Conservation (phyloP, 2,888 invertebrate species). For the Frankliniella fusca region DNA sequence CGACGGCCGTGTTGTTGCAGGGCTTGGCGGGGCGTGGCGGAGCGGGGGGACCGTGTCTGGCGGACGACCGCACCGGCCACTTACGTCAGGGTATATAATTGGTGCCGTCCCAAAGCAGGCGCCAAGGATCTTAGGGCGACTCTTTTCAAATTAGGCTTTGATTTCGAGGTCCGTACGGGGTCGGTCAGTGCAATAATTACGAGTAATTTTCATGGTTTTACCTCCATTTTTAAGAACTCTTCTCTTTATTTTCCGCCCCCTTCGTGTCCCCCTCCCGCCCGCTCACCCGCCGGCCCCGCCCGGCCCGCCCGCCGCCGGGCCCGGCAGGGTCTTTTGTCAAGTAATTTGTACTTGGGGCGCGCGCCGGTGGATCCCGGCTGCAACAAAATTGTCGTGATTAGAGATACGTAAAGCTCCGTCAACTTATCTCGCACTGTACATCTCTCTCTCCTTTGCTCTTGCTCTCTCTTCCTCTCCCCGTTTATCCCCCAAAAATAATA, state of each 20-base stretch:
- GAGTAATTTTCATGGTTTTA: slow-evolving; percentile 26
- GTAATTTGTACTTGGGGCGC: too few relatives aligned
- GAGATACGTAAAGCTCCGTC: slow-evolving; percentile 28
- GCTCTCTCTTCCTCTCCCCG: background rate
- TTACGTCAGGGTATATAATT: slow-evolving; percentile 9
- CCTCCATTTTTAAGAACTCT: slow-evolving; percentile 1
- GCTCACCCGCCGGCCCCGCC: background rate
- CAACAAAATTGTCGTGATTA: slow-evolving; percentile 26
- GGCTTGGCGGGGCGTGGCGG: background rate
- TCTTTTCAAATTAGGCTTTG: slow-evolving; percentile 21
- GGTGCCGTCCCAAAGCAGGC: slow-evolving; percentile 3
- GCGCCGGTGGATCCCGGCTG: background rate
- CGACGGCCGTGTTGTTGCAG: background rate
- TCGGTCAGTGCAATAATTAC: slow-evolving; percentile 11
- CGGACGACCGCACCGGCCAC: background rate
- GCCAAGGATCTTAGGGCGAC: slow-evolving; percentile 13
- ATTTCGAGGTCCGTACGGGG: background rate
- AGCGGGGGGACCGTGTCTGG: background rate
- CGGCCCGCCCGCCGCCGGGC: slow-evolving; percentile 30
- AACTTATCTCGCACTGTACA: slow-evolving; percentile 30
- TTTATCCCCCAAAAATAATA: slow-evolving; percentile 18
- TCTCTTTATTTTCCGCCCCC: slow-evolving; percentile 8
- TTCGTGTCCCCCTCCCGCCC: slow-evolving; percentile 28
- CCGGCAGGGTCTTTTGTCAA: slow-evolving; percentile 27
- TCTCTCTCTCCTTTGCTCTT: slow-evolving; percentile 30